Evolutionary conservation across 2,888 invertebrate genomes (phyloP), one percentile per base, ranked within the genome.

Genomic region (Cephus nigrinus): DNA sequence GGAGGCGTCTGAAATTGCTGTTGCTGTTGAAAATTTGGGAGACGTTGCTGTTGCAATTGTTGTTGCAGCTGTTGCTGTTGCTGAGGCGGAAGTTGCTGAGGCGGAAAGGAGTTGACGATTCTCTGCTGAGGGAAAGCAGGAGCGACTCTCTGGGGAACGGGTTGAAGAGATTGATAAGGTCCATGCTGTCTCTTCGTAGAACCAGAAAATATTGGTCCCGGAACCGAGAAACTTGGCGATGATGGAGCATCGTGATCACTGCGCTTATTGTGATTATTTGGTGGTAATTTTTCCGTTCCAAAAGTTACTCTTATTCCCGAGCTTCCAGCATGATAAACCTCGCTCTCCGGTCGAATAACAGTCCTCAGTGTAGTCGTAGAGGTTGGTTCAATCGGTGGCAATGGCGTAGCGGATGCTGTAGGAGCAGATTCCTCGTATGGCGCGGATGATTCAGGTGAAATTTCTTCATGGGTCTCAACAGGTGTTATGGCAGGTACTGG

Each of bases 311-410:
- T 96, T 2, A 97, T 95, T 75, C 96, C 96, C 84, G 96, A 96
- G 81, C 95, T 94, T 80, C 95, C 95, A 0, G 91, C 91, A 85
- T 97, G 96, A 85, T 95, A 97, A 23, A 94, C 93, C 91, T 97
- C 97, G 3, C 97, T 97, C 86, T 97, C 97, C 0, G 97, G 97
- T 85, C 96, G 95, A 76, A 97, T 97, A 69, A 97, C 95, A 1
- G 97, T 96, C 87, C 97, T 93, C 76, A 97, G 91, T 0, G 97
- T 97, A 0, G 97, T 97, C 0, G 97, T 97, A 0, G 97, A 97
- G 0, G 96, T 95, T 79, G 94, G 94, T 74, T 94, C 93, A 3
- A 94, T 93, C 1, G 94, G 90, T 1, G 91, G 88, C 15, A 92
- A 86, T 55, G 94, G 93, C 1, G 93, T 92, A 0, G 91, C 92